These are phyloP conservation scores for Gymnorhina tibicen DNA, from an alignment of 2,113 vertebrate species.

Conservation along the genomic window DNA sequence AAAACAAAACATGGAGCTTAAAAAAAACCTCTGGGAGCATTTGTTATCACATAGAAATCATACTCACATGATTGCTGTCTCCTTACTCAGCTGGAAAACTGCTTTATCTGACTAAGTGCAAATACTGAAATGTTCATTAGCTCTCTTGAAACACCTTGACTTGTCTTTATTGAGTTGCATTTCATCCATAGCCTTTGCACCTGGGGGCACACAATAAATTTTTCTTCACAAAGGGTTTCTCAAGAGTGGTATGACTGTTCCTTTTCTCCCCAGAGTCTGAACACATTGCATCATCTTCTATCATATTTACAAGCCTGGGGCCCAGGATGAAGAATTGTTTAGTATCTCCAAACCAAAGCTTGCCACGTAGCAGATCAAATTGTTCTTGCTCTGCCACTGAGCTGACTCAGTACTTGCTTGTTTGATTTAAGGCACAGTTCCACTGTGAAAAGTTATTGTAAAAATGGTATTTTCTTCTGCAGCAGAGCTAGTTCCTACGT, in stretches of 20 bases:
- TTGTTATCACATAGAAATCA: not conserved
- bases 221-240: constrained; percentile 61
- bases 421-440: constrained; percentile 56
- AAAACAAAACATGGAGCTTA: not conserved
- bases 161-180: constrained; percentile 55
- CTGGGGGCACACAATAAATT: constrained; percentile 53
- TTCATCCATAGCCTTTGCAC: constrained; percentile 51
- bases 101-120: constrained; percentile 40
- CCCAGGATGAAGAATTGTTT: constrained; percentile 50
- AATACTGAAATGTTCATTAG: constrained; percentile 42
- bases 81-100: constrained; percentile 10
- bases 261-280: constrained; percentile 29
- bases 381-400: constrained; percentile 49
- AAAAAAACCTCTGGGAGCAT: not conserved
- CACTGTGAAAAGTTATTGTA: constrained; percentile 44
- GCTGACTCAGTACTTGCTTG: constrained; percentile 60
- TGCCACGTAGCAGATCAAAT: constrained; percentile 55
- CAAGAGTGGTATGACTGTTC: constrained; percentile 35
- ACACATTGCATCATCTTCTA: constrained; percentile 13
- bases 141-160: constrained; percentile 33
- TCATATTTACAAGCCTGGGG: constrained; percentile 27
- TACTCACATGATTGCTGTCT: not conserved
- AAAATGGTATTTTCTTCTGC: constrained; percentile 46
- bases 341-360: constrained; percentile 47
- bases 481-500: constrained; percentile 2